Percentiles rank a stretch among this genome's conserved stretches.
phyloP scores from a whole-genome alignment of 2,888 invertebrate genomes.

The Leptinotarsa haldemani region DNA sequence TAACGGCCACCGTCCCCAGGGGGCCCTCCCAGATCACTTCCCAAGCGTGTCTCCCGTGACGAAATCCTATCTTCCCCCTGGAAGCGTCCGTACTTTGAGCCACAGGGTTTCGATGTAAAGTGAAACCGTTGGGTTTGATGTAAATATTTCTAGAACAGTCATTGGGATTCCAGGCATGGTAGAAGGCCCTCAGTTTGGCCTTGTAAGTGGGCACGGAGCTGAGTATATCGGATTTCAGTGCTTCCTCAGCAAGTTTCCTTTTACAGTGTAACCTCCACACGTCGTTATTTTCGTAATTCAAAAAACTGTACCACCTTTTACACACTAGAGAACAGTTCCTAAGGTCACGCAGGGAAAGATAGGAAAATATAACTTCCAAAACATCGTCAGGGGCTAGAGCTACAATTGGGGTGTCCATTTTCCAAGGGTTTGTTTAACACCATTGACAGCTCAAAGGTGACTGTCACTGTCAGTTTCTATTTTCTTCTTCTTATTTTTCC shows the following conservation, averaged over 20 bases:
- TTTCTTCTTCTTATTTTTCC: too few relatives aligned
- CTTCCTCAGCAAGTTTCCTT: slow-evolving; percentile 86
- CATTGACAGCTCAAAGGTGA: slow-evolving; percentile 10
- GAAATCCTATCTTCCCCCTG: slow-evolving; percentile 81
- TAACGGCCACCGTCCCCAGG: slow-evolving; percentile 96
- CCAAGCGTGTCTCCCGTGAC: slow-evolving; percentile 92
- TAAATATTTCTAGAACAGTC: slow-evolving; percentile 98
- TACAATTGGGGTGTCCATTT: slow-evolving; percentile 71
- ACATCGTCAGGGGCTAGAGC: slow-evolving; percentile 81
- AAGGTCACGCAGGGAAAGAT: slow-evolving; percentile 86
- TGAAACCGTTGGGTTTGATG: slow-evolving; percentile 96
- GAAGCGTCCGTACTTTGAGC: slow-evolving; percentile 98
- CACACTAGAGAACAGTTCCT: slow-evolving; percentile 92
- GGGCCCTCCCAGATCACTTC: slow-evolving; percentile 99
- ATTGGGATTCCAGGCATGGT: slow-evolving; percentile 96
- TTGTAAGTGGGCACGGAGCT: slow-evolving; percentile 90
- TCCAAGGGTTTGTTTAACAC: slow-evolving; percentile 37
- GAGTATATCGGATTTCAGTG: slow-evolving; percentile 90
- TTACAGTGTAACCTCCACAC: slow-evolving; percentile 94
- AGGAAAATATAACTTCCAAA: slow-evolving; percentile 91
- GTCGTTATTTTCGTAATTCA: slow-evolving; percentile 94
- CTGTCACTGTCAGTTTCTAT: not conserved
- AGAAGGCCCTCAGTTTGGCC: slow-evolving; percentile 92
- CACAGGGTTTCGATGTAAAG: slow-evolving; percentile 96
- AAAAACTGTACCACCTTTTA: slow-evolving; percentile 90